phyloP scores from a whole-genome alignment of 64 coral and sea anemone species.

The Montipora sp. region DNA sequence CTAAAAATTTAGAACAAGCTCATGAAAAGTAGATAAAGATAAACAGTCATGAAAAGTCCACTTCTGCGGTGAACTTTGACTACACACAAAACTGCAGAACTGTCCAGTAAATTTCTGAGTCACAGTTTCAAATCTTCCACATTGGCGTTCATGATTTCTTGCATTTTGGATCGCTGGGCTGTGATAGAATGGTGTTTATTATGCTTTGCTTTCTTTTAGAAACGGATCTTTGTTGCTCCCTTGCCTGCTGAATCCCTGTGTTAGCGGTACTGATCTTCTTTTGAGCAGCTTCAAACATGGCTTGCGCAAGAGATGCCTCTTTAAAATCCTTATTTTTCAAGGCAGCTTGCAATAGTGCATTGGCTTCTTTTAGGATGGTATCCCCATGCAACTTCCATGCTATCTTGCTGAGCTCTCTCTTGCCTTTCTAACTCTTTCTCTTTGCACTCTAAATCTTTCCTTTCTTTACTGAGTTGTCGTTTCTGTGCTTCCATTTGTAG shows the following conservation, averaged over 20 bases:
- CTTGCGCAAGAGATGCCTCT: constrained; percentile 63
- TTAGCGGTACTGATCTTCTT: constrained; percentile 64
- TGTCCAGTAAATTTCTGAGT: neutral
- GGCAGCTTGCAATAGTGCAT: constrained; percentile 44
- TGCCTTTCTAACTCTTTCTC: constrained; percentile 56
- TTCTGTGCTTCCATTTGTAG: constrained; percentile 18
- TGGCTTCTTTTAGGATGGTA: constrained; percentile 58
- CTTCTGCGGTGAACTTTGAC: constrained; percentile 21
- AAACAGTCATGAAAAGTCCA: constrained; percentile 12
- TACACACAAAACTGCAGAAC: constrained; percentile 4
- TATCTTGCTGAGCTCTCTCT: constrained; percentile 28
- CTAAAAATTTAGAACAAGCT: constrained; percentile 31
- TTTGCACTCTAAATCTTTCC: constrained; percentile 46
- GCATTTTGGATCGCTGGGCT: constrained; percentile 45
- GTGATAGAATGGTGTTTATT: constrained; percentile 52
- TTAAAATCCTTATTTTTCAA: constrained; percentile 76
- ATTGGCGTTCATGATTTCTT: constrained; percentile 42
- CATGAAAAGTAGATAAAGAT: constrained; percentile 27
- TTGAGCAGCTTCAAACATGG: constrained; percentile 54
- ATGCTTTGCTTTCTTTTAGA: constrained; percentile 64
- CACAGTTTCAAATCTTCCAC: constrained; percentile 19
- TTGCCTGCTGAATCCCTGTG: constrained; percentile 44
- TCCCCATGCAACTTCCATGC: constrained; percentile 39
- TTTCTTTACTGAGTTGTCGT: constrained; percentile 9
- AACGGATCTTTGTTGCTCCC: constrained; percentile 47